Conservation (phyloP, 2,797 vertebrate species). For the Malacoraja senta region DNA sequence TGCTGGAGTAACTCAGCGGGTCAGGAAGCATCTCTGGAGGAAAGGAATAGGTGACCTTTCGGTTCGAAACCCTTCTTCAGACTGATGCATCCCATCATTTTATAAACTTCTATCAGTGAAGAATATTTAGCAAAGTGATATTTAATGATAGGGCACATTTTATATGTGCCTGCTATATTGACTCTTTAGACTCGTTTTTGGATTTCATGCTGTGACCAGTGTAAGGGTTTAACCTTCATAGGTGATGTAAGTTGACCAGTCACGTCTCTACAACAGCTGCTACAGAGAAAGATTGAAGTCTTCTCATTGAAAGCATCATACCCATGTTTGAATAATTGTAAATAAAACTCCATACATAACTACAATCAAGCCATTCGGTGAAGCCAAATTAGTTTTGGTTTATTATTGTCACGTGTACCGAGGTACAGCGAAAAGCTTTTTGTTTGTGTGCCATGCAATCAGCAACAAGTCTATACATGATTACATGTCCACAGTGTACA, state of each 20-base stretch:
- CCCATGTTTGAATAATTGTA: not conserved
- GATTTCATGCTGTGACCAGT: not conserved
- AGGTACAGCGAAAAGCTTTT: too few species aligned
- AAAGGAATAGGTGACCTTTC: too few species aligned
- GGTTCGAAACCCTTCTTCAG: too few species aligned
- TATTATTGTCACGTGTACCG: too few species aligned
- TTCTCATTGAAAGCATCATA: not conserved
- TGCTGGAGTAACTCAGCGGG: too few species aligned
- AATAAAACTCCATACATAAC: not conserved
- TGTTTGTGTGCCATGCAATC: not conserved
- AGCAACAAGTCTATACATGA: too few species aligned
- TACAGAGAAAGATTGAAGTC: not conserved
- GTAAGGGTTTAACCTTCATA: not conserved
- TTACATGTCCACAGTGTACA: not conserved
- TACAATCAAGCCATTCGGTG: too few species aligned
- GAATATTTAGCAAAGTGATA: too few species aligned
- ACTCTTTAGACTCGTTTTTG: not conserved
- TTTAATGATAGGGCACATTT: not conserved
- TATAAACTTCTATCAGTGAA: too few species aligned
- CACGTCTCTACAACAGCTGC: not conserved
- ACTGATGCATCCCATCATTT: too few species aligned
- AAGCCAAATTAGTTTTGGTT: too few species aligned
- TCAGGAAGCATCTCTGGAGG: too few species aligned
- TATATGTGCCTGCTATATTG: not conserved
- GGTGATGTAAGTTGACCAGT: not conserved